Base-by-base conservation (phyloP, 2,888 invertebrate species). In the Drosophila suboccidentalis region DNA sequence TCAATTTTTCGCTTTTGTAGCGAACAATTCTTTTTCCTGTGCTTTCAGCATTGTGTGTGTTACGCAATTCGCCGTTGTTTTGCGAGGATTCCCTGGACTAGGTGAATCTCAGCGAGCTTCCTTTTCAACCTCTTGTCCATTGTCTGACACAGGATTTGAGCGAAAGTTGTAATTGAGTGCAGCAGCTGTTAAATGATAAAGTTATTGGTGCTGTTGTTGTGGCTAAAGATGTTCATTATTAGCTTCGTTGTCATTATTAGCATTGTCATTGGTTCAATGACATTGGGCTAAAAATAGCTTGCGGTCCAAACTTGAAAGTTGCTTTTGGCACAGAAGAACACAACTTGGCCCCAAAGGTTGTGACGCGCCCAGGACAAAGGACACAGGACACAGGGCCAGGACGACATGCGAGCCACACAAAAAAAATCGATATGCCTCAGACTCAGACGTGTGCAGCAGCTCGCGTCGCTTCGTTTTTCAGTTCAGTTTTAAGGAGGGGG, bases 401-500 rank as follows among this genome's bases (percentile, higher is more conserved):
- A 72, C 66, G 51, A 61, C 53, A 60, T 65, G 71, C 70, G 63
- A 72, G 71, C 51, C 58, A 50, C 53, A 65, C 26, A 78, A 75
- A 76, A 79, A 79, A 90, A 91, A 90, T 90, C 90, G 83, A 90
- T 90, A 90, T 82, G 87, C 79, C 83, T 90, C 90, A 90, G 90
- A 90, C 83, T 90, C 90, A 90, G 90, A 90, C 91, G 78, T 74
- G 84, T 51, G 60, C 63, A 53, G 57, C 72, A 61, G 72, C 80
- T 67, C 71, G 64, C 50, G 57, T 67, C 67, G 80, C 63, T 73
- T 63, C 63, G 44, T 39, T 46, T 49, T 69, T 63, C 46, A 57
- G 34, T 34, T 34, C 29, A 2, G 8, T 29, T 26, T 26, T 1
- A 26, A 26, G 0, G 5, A 38, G 73, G 62, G 66, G 34, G 62